Evolutionary conservation across 2,113 vertebrate species (phyloP).

Genomic region (Carassius carassius): DNA sequence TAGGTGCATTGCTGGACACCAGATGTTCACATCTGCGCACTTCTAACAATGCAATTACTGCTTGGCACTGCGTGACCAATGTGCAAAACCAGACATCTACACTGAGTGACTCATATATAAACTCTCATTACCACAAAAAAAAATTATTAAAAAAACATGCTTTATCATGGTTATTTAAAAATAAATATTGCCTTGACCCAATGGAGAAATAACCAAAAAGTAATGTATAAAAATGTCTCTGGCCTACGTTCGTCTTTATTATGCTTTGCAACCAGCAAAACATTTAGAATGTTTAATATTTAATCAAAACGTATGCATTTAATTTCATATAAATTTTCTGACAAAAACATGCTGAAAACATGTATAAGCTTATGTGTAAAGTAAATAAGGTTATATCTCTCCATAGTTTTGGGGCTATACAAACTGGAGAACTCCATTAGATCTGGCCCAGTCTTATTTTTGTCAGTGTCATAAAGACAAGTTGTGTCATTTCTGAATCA

Average conservation of each 20-base stretch:
- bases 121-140: neutral
- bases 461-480: slow-evolving; percentile 39
- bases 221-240: neutral
- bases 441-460: slow-evolving; percentile 20
- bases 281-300: neutral
- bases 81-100: neutral
- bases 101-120: neutral
- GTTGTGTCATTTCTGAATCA: slow-evolving; percentile 47
- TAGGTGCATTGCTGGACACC: slow-evolving; percentile 77
- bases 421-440: slow-evolving; percentile 10
- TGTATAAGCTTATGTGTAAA: neutral
- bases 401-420: neutral
- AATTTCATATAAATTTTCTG: neutral
- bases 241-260: neutral
- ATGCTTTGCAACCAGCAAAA: neutral
- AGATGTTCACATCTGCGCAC: slow-evolving; percentile 74
- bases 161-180: neutral
- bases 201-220: neutral
- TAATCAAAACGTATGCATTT: neutral
- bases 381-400: neutral
- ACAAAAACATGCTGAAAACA: neutral
- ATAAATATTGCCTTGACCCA: neutral
- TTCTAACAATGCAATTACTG: slow-evolving; percentile 57
- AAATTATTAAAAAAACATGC: neutral
- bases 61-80: slow-evolving; percentile 25